A percentile compares a stretch with the other conserved stretches of the same genome.
Conservation (phyloP, 2,113 vertebrate species). For the Synodontis membranacea region DNA sequence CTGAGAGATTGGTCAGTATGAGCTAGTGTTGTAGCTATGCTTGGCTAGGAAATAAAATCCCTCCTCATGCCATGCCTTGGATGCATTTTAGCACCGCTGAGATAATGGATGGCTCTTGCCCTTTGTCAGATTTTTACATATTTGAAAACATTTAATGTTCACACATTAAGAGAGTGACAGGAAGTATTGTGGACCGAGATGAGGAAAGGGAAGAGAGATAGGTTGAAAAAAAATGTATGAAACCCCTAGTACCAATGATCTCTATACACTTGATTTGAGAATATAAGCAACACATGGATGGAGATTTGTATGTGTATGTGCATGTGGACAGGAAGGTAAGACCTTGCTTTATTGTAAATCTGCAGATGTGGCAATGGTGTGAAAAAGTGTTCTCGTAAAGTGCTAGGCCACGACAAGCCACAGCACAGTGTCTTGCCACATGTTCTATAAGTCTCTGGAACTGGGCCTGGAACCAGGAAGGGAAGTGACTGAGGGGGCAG, state of each 20-base stretch:
- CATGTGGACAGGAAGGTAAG: not conserved
- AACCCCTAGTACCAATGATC: conserved; percentile 67
- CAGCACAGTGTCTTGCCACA: not conserved
- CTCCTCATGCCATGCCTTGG: not conserved
- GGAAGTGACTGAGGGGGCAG: too few species aligned
- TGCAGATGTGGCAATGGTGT: not conserved
- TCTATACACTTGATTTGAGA: conserved; percentile 72
- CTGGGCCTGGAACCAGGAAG: too few species aligned
- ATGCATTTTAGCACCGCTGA: conserved; percentile 57
- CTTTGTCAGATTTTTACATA: conserved; percentile 64
- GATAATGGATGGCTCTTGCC: conserved; percentile 54
- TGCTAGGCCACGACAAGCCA: not conserved
- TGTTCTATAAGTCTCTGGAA: not conserved
- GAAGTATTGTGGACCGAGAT: not conserved
- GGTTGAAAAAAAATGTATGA: conserved; percentile 31
- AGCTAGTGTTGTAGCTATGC: not conserved
- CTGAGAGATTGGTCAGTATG: not conserved
- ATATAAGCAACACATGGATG: conserved; percentile 53
- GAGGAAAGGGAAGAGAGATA: conserved; percentile 44
- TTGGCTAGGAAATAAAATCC: not conserved
- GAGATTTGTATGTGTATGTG: conserved; percentile 50
- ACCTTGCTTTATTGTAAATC: not conserved
- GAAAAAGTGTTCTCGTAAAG: not conserved
- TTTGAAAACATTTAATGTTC: conserved; percentile 55
- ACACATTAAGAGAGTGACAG: conserved; percentile 26